Conservation (phyloP, 2,797 vertebrate genomes). For the Botia almorhae region DNA sequence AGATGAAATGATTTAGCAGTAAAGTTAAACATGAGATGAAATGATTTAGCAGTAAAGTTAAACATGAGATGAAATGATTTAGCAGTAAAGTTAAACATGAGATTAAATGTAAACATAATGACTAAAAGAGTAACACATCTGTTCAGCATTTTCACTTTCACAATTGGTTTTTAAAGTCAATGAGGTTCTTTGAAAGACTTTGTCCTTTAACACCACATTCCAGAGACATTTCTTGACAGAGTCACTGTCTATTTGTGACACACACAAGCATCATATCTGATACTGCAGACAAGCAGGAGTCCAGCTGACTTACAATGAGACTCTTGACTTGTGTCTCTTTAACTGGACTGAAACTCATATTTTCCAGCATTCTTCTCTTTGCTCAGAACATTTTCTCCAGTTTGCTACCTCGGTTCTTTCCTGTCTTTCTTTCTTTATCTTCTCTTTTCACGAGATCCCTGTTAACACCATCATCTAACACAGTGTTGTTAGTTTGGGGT, state of each 20-base stretch:
- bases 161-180: constrained; percentile 13
- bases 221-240: constrained; percentile 55
- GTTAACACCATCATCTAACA: constrained; percentile 4
- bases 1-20: too few species aligned
- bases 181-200: constrained; percentile 31
- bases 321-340: constrained; percentile 50
- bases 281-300: constrained; percentile 41
- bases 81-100: background rate
- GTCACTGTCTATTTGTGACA: constrained; percentile 50
- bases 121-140: background rate
- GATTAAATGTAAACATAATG: background rate
- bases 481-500: constrained; percentile 12
- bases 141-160: background rate
- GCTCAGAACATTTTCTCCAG: background rate
- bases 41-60: too few species aligned
- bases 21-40: too few species aligned
- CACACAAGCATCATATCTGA: constrained; percentile 47
- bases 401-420: background rate
- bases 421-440: background rate
- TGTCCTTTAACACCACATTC: constrained; percentile 54
- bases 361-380: constrained; percentile 53
- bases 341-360: constrained; percentile 57
- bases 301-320: constrained; percentile 50
- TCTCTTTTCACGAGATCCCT: constrained; percentile 14
- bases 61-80: too few species aligned